Percentiles rank a stretch among this genome's conserved stretches.
Conservation (phyloP, 2,888 invertebrate genomes). For the Platycnemis pennipes region DNA sequence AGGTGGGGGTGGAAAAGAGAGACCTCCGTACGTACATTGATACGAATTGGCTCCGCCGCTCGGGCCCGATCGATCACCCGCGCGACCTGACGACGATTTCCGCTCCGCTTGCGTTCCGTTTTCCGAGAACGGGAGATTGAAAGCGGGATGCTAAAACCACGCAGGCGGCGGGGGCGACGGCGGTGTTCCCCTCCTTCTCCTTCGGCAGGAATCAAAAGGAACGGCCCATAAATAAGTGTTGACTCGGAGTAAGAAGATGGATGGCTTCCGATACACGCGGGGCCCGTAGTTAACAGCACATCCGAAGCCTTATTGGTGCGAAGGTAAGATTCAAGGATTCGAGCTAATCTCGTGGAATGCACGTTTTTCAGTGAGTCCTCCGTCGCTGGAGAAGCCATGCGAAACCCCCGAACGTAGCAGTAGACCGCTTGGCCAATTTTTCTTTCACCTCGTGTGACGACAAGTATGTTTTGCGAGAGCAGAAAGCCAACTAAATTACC, state of each 20-base stretch:
- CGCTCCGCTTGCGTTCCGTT: background rate
- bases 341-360: background rate
- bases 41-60: background rate
- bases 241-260: background rate
- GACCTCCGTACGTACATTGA: background rate
- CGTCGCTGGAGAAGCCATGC: too few relatives aligned
- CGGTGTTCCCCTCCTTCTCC: too few relatives aligned
- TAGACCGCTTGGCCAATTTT: background rate
- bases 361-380: too few relatives aligned
- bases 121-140: background rate
- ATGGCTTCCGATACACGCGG: background rate
- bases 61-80: conserved; percentile 3
- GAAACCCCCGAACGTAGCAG: too few relatives aligned
- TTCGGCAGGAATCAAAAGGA: background rate
- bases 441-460: background rate
- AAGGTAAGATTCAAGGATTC: background rate
- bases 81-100: background rate
- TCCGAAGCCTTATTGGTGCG: background rate
- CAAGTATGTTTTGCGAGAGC: background rate
- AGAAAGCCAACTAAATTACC: background rate
- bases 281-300: background rate
- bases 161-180: too few relatives aligned
- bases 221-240: background rate
- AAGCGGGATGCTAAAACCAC: background rate
- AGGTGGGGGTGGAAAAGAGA: background rate